Percentiles rank a stretch among this genome's conserved stretches.
phyloP scores from a whole-genome alignment of 2,113 vertebrate species.

The Tenrec ecaudatus region DNA sequence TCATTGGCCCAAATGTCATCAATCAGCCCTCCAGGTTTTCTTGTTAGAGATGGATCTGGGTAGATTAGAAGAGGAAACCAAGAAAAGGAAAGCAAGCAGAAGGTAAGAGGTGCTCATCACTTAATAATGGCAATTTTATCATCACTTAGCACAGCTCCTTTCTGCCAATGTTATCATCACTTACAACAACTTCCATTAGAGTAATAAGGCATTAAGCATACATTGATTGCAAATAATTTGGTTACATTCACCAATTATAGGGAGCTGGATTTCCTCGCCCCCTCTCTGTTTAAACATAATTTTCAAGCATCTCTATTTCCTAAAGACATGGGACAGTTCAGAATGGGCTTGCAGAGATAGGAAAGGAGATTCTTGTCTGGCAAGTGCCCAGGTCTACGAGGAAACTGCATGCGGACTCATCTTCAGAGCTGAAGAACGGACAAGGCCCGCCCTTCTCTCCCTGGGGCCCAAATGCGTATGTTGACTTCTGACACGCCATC shows the following conservation, averaged over 20 bases:
- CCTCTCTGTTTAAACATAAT: conserved; percentile 64
- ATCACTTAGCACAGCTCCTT: conserved; percentile 50
- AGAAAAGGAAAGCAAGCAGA: neutral
- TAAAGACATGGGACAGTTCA: conserved; percentile 51
- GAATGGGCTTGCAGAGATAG: conserved; percentile 19
- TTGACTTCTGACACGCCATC: conserved; percentile 39
- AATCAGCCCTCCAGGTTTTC: neutral
- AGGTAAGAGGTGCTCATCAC: conserved; percentile 66
- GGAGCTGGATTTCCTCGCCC: conserved; percentile 54
- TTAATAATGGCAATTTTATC: conserved; percentile 63
- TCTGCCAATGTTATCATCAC: conserved; percentile 74
- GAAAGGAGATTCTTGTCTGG: conserved; percentile 65
- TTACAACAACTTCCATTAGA: conserved; percentile 79
- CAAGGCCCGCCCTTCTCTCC: conserved; percentile 32
- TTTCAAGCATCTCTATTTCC: conserved; percentile 71
- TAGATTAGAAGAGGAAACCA: neutral
- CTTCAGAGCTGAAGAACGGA: conserved; percentile 39
- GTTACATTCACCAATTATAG: conserved; percentile 71
- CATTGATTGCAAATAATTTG: conserved; percentile 79
- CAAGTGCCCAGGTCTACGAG: conserved; percentile 52
- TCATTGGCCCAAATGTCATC: neutral
- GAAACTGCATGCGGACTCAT: conserved; percentile 52
- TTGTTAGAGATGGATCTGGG: conserved; percentile 55
- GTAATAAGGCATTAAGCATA: conserved; percentile 78
- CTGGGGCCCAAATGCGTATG: conserved; percentile 60